These are phyloP conservation scores for Philaethria dido DNA, from an alignment of 2,888 invertebrate genomes.

Conservation along the genomic window DNA sequence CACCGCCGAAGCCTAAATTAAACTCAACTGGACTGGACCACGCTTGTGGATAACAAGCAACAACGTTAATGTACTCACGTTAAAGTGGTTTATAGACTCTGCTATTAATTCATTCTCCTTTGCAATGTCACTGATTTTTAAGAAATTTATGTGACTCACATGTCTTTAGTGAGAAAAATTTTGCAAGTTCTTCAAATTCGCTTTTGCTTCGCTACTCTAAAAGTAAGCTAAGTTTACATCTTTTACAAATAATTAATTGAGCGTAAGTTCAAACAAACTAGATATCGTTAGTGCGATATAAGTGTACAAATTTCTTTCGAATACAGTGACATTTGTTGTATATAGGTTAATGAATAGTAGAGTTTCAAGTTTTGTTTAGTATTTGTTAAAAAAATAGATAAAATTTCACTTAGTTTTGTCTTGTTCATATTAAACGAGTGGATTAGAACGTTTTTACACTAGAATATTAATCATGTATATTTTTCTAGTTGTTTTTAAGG, in stretches of 20 bases:
- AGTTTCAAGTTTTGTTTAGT: conserved; percentile 15
- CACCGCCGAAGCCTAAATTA: conserved; percentile 37
- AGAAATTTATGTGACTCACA: conserved; percentile 6
- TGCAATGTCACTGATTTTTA: conserved; percentile 14
- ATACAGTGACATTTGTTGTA: conserved; percentile 14
- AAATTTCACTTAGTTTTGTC: conserved; percentile 7
- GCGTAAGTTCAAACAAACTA: neutral
- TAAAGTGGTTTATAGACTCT: neutral
- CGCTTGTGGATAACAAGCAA: neutral
- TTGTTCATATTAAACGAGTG: conserved; percentile 34
- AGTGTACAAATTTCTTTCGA: conserved; percentile 7
- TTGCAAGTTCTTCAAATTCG: neutral
- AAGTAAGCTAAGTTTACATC: too few species aligned
- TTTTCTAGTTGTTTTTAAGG: conserved; percentile 34
- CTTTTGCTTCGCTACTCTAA: conserved; percentile 1
- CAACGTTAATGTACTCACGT: conserved; percentile 21
- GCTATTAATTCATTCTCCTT: conserved; percentile 17
- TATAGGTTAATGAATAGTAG: conserved; percentile 17
- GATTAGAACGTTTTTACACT: conserved; percentile 38
- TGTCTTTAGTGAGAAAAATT: neutral
- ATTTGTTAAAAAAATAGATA: conserved; percentile 1
- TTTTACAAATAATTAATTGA: neutral
- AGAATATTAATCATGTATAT: conserved; percentile 35
- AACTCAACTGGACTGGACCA: neutral
- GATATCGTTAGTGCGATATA: neutral